These are phyloP conservation scores for Brachionus paranguensis DNA, from an alignment of 1,140 invertebrate species.

Conservation along the genomic window DNA sequence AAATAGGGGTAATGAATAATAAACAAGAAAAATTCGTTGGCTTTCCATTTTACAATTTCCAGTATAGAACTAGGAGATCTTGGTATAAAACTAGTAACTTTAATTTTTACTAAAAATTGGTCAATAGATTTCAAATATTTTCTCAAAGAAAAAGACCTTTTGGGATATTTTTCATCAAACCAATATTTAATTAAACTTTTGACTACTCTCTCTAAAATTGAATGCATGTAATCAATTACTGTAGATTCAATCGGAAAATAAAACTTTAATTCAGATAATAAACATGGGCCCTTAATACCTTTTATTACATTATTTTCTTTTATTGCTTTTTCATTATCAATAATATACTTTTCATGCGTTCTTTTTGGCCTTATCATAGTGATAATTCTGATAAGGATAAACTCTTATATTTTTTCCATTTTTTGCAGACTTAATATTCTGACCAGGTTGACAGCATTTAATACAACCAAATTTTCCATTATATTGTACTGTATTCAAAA, in stretches of 20 bases:
- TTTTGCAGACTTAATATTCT: not conserved
- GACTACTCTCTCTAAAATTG: not conserved
- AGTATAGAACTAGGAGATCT: not conserved
- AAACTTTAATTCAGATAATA: not conserved
- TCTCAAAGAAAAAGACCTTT: not conserved
- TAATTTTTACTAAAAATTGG: not conserved
- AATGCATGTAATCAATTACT: not conserved
- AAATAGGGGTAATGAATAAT: not conserved
- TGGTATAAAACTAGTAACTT: not conserved
- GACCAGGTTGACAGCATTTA: too few relatives aligned
- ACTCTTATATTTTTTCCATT: not conserved
- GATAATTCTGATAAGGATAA: not conserved
- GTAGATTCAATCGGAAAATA: not conserved
- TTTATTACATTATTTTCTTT: not conserved
- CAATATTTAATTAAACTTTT: not conserved
- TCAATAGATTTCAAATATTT: not conserved
- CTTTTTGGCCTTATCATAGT: not conserved
- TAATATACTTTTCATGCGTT: not conserved
- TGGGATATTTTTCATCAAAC: not conserved
- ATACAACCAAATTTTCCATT: too few relatives aligned
- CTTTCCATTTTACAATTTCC: not conserved
- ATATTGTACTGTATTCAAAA: too few relatives aligned
- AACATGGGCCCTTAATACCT: not conserved
- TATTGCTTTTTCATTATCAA: not conserved
- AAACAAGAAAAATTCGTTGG: not conserved